These are phyloP conservation scores for Calephelis perditalis DNA, from an alignment of 2,888 invertebrate species.

Conservation along the genomic window DNA sequence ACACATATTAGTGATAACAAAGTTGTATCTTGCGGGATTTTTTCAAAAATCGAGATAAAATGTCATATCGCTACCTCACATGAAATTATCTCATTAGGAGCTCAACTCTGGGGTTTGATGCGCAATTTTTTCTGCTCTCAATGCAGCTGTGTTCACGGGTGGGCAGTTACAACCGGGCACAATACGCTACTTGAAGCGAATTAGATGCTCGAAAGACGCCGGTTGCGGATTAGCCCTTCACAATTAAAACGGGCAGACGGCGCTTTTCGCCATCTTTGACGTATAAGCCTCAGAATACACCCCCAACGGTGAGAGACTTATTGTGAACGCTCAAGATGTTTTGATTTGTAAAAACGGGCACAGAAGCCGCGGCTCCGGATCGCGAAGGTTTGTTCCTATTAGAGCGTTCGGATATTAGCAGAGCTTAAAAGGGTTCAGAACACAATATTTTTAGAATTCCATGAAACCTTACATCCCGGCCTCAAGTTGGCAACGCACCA, in stretches of 20 bases:
- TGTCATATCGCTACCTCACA: neutral
- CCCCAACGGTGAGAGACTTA: slow-evolving; percentile 39
- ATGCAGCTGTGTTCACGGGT: slow-evolving; percentile 44
- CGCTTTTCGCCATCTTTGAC: slow-evolving; percentile 42
- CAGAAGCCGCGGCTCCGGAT: slow-evolving; percentile 28
- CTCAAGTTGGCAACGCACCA: too few species aligned
- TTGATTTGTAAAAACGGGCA: slow-evolving; percentile 40
- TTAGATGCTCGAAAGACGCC: slow-evolving; percentile 56
- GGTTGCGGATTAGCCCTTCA: slow-evolving; percentile 52
- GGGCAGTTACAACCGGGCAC: slow-evolving; percentile 36
- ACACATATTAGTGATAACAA: too few species aligned
- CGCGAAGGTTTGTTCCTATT: slow-evolving; percentile 6
- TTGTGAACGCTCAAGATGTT: slow-evolving; percentile 45
- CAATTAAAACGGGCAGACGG: slow-evolving; percentile 55
- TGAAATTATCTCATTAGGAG: slow-evolving; percentile 11
- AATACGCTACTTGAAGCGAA: slow-evolving; percentile 59
- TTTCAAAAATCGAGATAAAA: too few species aligned
- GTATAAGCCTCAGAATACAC: slow-evolving; percentile 42
- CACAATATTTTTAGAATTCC: too few species aligned
- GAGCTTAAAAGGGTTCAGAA: neutral
- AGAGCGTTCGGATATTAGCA: neutral
- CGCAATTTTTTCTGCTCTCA: slow-evolving; percentile 28
- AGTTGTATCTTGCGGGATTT: too few species aligned
- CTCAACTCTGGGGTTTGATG: slow-evolving; percentile 22
- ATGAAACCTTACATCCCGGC: too few species aligned